These are phyloP conservation scores for Agelas oroides DNA, from an alignment of 37 sponge, comb jelly and placozoan genomes.

Conservation along the genomic window DNA sequence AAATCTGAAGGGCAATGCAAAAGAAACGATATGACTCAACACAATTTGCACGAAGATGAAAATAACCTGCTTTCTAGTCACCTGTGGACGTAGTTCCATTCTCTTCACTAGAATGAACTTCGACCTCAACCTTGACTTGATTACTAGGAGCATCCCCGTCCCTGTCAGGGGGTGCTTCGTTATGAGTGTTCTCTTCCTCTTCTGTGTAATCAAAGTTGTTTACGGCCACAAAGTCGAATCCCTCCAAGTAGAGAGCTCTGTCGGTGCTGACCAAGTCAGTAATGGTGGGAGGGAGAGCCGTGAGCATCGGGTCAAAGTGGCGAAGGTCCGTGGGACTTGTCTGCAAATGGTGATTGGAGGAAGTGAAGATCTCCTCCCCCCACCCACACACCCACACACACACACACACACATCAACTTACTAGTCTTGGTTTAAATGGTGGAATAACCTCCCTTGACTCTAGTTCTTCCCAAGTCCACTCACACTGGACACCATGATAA, in stretches of 20 bases:
- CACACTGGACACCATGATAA: constrained; percentile 40
- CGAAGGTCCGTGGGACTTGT: constrained; percentile 54
- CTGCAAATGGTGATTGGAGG: constrained; percentile 13
- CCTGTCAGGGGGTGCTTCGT: too few relatives aligned
- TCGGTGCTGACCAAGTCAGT: constrained; percentile 51
- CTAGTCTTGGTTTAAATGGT: constrained; percentile 68
- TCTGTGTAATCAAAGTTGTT: neutral
- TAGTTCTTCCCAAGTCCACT: constrained; percentile 86
- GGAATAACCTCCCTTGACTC: constrained; percentile 49
- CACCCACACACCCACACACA: constrained; percentile 17
- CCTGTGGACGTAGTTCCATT: too few relatives aligned
- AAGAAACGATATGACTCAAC: too few relatives aligned
- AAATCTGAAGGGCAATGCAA: too few relatives aligned
- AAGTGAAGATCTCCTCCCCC: too few relatives aligned
- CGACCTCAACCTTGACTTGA: too few relatives aligned
- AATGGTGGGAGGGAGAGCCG: constrained; percentile 40
- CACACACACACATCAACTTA: constrained; percentile 24
- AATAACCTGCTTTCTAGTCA: too few relatives aligned
- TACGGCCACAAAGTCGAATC: constrained; percentile 37
- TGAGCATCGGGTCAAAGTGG: constrained; percentile 56
- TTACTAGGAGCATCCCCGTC: too few relatives aligned
- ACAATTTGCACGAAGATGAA: too few relatives aligned
- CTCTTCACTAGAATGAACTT: too few relatives aligned
- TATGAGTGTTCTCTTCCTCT: too few relatives aligned
- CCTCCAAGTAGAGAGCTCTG: constrained; percentile 35